phyloP scores from a whole-genome alignment of 2,888 invertebrate genomes.

The Automeris io region DNA sequence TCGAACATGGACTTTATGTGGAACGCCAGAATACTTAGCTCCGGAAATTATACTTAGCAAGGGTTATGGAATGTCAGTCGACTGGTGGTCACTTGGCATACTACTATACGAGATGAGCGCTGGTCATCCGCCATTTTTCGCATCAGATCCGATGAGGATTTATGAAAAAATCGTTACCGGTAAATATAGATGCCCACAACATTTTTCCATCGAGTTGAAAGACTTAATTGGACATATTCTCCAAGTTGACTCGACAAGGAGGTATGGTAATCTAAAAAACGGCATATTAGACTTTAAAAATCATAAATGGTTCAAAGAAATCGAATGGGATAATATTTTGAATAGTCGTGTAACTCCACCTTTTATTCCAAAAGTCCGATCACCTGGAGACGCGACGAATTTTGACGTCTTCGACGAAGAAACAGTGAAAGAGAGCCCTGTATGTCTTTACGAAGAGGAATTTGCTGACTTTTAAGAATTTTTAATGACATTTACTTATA shows the following conservation, averaged over 20 bases:
- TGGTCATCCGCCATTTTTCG: slow-evolving; percentile 95
- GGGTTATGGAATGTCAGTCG: slow-evolving; percentile 94
- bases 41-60: slow-evolving; percentile 94
- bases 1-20: slow-evolving; percentile 95
- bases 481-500: slow-evolving; percentile 11
- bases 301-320: slow-evolving; percentile 92
- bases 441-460: slow-evolving; percentile 78
- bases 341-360: slow-evolving; percentile 83
- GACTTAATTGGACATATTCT: slow-evolving; percentile 88
- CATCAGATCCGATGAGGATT: slow-evolving; percentile 94
- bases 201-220: slow-evolving; percentile 87
- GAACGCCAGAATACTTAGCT: slow-evolving; percentile 98
- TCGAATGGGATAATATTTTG: slow-evolving; percentile 92
- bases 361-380: slow-evolving; percentile 78
- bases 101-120: slow-evolving; percentile 93
- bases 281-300: slow-evolving; percentile 94
- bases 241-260: slow-evolving; percentile 73
- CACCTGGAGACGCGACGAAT: slow-evolving; percentile 82
- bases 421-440: slow-evolving; percentile 65
- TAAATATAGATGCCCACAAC: slow-evolving; percentile 88
- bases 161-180: slow-evolving; percentile 96
- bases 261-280: slow-evolving; percentile 92
- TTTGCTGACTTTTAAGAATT: slow-evolving; percentile 80
- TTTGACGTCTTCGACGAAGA: slow-evolving; percentile 81
- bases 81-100: slow-evolving; percentile 97